Evolutionary conservation across 2,797 vertebrate genomes (phyloP), one percentile per base, ranked within the genome.

Genomic region (Scolopax rusticola): DNA sequence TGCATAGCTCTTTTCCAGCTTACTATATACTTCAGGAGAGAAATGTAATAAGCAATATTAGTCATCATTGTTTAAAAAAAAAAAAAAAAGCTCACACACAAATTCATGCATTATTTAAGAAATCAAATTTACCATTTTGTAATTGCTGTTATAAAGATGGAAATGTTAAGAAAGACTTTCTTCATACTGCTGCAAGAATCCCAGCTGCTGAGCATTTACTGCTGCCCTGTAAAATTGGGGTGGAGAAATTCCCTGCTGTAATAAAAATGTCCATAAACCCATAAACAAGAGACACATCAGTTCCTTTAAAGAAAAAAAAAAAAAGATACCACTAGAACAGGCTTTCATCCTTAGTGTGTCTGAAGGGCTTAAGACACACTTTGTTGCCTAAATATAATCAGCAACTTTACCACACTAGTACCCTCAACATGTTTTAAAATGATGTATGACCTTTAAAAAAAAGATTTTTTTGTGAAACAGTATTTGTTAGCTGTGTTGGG

Each of bases 191-290:
- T 73, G 59, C 73, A 95, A 96, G 64, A 95, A 87, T 69, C 51
- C 27, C 85, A 90, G 90, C 86, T 92, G 93, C 85, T 60, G 28
- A 95, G 40, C 24, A 82, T 71, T 90, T 94, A 91, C 50, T 84
- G 75, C 59, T 79, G 83, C 50, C 59, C 78, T 71, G 67, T 95
- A 94, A 93, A 95, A 86, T 1, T 33, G 48, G 87, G 73, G 86
- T 89, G 75, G 77, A 88, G 74, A 91, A 76, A 93, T 87, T 87
- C 91, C 63, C 77, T 82, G 59, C 27, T 91, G 82, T 64, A 91
- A 94, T 89, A 86, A 89, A 95, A 95, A 91, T 68, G 67, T 70
- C 83, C 71, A 79, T 91, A 95, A 90, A 85, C 78, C 32, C 57
- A 69, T 75, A 94, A 92, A 93, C 32, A 80, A 94, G 57, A 94